A percentile compares a stretch with the other conserved stretches of the same genome.
These are phyloP conservation scores for Synergus umbraculus DNA, from an alignment of 2,888 invertebrate genomes.

Conservation along the genomic window DNA sequence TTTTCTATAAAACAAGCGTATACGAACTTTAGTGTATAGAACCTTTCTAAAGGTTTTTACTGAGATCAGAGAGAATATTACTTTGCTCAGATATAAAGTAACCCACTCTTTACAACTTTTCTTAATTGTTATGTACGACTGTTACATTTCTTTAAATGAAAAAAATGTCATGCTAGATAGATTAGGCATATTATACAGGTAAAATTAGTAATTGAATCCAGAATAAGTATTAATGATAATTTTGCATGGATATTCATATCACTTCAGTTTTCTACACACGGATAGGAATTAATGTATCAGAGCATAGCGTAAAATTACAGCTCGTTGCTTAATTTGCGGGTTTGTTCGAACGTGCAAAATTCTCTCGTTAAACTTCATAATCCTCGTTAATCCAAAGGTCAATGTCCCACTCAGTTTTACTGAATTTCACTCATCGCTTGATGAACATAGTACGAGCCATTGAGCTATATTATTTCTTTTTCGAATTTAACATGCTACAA, in stretches of 20 bases:
- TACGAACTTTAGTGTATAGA: background rate
- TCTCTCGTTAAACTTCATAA: conserved; percentile 47
- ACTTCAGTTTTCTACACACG: conserved; percentile 24
- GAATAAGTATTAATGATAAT: conserved; percentile 29
- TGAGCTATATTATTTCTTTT: conserved; percentile 36
- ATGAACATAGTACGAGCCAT: conserved; percentile 18
- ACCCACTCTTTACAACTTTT: background rate
- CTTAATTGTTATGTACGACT: background rate
- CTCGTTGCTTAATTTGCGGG: conserved; percentile 47
- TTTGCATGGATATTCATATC: conserved; percentile 9
- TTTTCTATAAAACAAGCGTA: too few species aligned
- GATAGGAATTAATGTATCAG: conserved; percentile 27
- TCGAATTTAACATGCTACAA: conserved; percentile 34
- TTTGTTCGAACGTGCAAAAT: conserved; percentile 46
- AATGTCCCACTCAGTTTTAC: conserved; percentile 59
- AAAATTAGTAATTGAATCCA: conserved; percentile 20
- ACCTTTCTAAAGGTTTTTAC: background rate
- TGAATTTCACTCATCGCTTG: conserved; percentile 64
- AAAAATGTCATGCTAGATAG: background rate
- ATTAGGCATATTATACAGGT: background rate
- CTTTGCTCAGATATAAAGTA: background rate
- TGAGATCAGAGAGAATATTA: background rate
- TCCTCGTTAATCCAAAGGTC: conserved; percentile 43
- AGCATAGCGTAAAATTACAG: conserved; percentile 43
- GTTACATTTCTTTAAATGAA: too few species aligned